Percentiles rank a stretch among this genome's conserved stretches.
Conservation (phyloP, 2,113 vertebrate species). For the Pterocles burchelli region DNA sequence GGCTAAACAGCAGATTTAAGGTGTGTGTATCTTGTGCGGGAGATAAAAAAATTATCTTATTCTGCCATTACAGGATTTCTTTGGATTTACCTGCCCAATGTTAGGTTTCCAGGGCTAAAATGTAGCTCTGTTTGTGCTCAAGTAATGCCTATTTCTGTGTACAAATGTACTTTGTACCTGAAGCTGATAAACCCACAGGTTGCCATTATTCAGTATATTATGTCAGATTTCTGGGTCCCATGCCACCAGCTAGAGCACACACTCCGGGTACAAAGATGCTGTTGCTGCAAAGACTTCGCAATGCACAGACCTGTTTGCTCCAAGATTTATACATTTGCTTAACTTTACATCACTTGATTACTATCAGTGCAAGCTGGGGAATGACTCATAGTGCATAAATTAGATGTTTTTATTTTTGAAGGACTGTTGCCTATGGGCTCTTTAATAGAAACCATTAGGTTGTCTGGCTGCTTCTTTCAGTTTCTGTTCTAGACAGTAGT, state of each 20-base stretch:
- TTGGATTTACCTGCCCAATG: neutral
- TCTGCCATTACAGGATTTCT: neutral
- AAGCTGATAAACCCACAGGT: neutral
- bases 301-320: neutral
- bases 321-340: neutral
- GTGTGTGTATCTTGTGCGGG: neutral
- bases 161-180: neutral
- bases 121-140: neutral
- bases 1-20: neutral
- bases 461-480: neutral
- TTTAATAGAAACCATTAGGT: neutral
- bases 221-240: neutral
- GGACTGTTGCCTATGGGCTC: neutral
- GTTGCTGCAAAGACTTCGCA: neutral
- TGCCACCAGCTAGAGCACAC: fast-evolving
- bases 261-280: neutral
- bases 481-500: neutral
- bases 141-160: neutral
- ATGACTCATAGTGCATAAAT: neutral
- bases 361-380: neutral
- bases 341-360: neutral
- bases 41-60: neutral
- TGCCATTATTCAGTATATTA: neutral
- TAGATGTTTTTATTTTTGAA: neutral
- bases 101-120: neutral